Evolutionary conservation across 2,888 invertebrate species (phyloP), one percentile per base, ranked within the genome.

Genomic region (Sthenelais limicola): DNA sequence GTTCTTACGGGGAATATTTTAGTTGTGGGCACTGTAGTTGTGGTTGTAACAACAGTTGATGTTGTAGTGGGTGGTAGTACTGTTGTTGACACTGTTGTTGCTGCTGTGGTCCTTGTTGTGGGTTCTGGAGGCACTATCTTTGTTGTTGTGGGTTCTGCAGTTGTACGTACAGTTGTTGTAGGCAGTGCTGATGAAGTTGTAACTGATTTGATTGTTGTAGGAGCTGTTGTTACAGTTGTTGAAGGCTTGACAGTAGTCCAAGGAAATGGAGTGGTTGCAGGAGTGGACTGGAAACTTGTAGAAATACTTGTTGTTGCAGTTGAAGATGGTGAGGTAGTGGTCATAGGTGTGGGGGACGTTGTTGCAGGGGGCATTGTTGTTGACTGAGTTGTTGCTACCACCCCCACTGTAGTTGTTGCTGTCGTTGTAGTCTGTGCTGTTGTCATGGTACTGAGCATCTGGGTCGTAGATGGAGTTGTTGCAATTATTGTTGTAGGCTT

Each of bases 221-320:
- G 32, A 4, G 56, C 7, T 1, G 30, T 12, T 28, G 56, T 4
- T 56, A 24, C 24, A 5, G 56, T 38, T 4, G 62, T n/a, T 38
- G 4, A 38, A n/a, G 38, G 2, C 43, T 35, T 62, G 21, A 24
- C 35, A 3, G 58, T 21, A 38, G 62, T 28, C 24, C n/a, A n/a
- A n/a, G n/a, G n/a, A n/a, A n/a, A 18, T 32, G 33, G 2, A 3
- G 33, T 32, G 30, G 56, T 2, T 32, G 3, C 15, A 43, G 43
- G 43, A 9, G 9, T 43, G 18, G n/a, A n/a, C n/a, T n/a, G n/a
- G n/a, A n/a, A n/a, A n/a, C 12, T 28, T 56, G 56, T 32, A 3
- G 32, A 33, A n/a, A n/a, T 58, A 54, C 33, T 7, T 58, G 58
- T 32, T 5, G 58, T 58, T 4, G 58, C 35, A 30, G 35, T 58